phyloP scores from a whole-genome alignment of 2,888 invertebrate genomes.

The Mythimna lalbum region DNA sequence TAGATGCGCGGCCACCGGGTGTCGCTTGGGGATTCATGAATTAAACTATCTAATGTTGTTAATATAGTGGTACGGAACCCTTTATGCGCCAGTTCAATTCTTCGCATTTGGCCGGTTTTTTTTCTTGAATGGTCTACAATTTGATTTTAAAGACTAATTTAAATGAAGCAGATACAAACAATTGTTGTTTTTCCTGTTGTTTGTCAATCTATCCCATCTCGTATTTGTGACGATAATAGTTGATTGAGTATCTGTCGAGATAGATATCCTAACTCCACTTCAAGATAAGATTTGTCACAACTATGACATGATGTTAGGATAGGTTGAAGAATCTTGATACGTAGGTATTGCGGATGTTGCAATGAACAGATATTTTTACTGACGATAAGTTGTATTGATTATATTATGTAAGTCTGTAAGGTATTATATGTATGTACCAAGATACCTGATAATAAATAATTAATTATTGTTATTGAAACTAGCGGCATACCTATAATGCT shows the following conservation, averaged over 20 bases:
- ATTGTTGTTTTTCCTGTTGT: conserved; percentile 7
- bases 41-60: no score
- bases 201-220: conserved; percentile 8
- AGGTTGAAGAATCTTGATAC: background rate
- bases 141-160: background rate
- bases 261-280: conserved; percentile 16
- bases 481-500: no score
- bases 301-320: conserved; percentile 4
- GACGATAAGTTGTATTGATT: background rate
- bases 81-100: no score
- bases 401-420: no score
- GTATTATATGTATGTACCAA: no score
- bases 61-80: no score
- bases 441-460: no score
- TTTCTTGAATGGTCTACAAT: no score
- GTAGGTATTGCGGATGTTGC: background rate
- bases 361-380: background rate
- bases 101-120: no score
- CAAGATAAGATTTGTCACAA: conserved; percentile 41
- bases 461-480: background rate
- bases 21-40: no score
- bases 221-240: conserved; percentile 35
- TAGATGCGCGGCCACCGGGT: no score
- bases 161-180: background rate
- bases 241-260: conserved; percentile 50